phyloP scores from a whole-genome alignment of 2,113 vertebrate genomes.

The Ictalurus punctatus region DNA sequence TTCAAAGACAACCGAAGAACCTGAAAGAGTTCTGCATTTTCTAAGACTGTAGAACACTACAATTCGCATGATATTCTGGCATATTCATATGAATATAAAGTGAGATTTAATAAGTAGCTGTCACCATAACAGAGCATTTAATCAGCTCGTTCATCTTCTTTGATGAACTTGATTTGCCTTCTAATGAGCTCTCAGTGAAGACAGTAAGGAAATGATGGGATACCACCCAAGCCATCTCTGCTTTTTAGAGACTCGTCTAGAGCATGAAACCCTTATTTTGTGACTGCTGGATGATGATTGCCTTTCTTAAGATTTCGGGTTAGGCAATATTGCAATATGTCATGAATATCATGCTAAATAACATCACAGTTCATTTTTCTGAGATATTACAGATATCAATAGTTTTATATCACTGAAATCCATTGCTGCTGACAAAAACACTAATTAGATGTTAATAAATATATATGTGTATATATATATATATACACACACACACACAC shows the following conservation, averaged over 20 bases:
- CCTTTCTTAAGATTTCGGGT: not conserved
- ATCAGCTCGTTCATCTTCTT: not conserved
- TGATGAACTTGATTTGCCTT: not conserved
- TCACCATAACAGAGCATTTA: not conserved
- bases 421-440: not conserved
- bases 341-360: not conserved
- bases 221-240: not conserved
- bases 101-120: not conserved
- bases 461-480: too few species aligned
- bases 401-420: not conserved
- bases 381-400: too few species aligned
- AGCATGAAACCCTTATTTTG: not conserved
- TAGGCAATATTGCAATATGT: not conserved
- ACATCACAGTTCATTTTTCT: not conserved
- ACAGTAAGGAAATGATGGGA: not conserved
- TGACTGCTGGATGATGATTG: not conserved
- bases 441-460: too few species aligned
- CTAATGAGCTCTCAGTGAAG: constrained; percentile 1
- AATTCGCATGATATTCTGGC: not conserved
- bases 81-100: not conserved
- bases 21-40: not conserved
- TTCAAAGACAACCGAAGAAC: not conserved
- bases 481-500: too few species aligned
- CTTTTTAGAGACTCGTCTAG: not conserved
- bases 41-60: not conserved